Percentiles rank a stretch among this genome's conserved stretches.
phyloP scores from a whole-genome alignment of 2,888 invertebrate species.

The Conistra vaccinii region DNA sequence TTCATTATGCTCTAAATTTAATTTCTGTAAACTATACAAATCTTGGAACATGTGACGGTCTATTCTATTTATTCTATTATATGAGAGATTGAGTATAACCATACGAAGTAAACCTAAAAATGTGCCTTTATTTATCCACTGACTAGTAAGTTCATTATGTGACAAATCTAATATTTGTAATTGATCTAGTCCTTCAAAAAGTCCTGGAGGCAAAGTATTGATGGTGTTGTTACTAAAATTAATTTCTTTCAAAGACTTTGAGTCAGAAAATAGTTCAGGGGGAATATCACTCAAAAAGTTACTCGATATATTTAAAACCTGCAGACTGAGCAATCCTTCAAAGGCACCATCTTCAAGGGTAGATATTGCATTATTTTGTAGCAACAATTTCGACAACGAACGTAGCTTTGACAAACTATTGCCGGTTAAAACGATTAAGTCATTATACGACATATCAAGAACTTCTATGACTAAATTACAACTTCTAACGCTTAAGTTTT shows the following conservation, averaged over 20 bases:
- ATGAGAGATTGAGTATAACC: slow-evolving; percentile 93
- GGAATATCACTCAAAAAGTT: slow-evolving; percentile 94
- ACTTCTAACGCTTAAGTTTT: slow-evolving; percentile 91
- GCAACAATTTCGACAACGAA: slow-evolving; percentile 92
- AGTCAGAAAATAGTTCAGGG: slow-evolving; percentile 93
- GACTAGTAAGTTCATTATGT: slow-evolving; percentile 93
- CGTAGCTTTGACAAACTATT: slow-evolving; percentile 93
- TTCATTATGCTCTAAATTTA: slow-evolving; percentile 94
- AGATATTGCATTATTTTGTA: slow-evolving; percentile 94
- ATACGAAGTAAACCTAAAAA: slow-evolving; percentile 94
- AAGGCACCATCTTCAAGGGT: slow-evolving; percentile 94
- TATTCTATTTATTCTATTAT: slow-evolving; percentile 93
- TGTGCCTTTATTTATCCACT: slow-evolving; percentile 94
- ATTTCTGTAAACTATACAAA: slow-evolving; percentile 93
- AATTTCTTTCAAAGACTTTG: slow-evolving; percentile 92
- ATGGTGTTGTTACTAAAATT: slow-evolving; percentile 94
- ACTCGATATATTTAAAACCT: slow-evolving; percentile 94
- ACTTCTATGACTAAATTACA: slow-evolving; percentile 93
- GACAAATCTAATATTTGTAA: slow-evolving; percentile 94
- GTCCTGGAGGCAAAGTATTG: slow-evolving; percentile 93
- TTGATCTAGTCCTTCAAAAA: slow-evolving; percentile 93
- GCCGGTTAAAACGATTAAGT: slow-evolving; percentile 93
- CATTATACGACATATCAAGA: slow-evolving; percentile 94
- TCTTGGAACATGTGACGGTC: slow-evolving; percentile 94
- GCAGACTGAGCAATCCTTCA: slow-evolving; percentile 92